Percentiles rank a stretch among this genome's conserved stretches.
Conservation (phyloP, 1,140 invertebrate genomes). For the Plectrocnemia conspersa region DNA sequence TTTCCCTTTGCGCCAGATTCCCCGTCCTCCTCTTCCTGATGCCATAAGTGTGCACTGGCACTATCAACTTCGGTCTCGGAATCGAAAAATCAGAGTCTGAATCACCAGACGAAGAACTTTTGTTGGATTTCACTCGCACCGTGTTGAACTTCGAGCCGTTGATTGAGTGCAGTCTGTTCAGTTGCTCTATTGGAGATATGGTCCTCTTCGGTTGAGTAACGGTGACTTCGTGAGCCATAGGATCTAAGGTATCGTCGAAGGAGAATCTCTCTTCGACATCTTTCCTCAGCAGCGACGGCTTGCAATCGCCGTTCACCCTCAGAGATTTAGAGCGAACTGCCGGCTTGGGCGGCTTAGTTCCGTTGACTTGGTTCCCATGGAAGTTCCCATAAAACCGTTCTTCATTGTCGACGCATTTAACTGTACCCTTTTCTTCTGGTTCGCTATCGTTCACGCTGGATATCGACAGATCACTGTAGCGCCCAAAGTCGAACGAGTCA, state of each 20-base stretch:
- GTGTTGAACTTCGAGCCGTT: slow-evolving; percentile 37
- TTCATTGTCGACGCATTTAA: slow-evolving; percentile 15
- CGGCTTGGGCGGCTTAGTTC: slow-evolving; percentile 30
- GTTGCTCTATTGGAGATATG: slow-evolving; percentile 49
- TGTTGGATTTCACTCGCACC: slow-evolving; percentile 50
- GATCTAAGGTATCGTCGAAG: slow-evolving; percentile 18
- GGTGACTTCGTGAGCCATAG: slow-evolving; percentile 39
- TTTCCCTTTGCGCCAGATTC: slow-evolving; percentile 52
- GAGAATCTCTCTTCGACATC: slow-evolving; percentile 21
- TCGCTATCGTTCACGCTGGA: slow-evolving; percentile 15
- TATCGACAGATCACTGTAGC: slow-evolving; percentile 5
- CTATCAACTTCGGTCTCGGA: slow-evolving; percentile 76
- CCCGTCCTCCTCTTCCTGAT: slow-evolving; percentile 72
- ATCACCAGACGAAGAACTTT: slow-evolving; percentile 47
- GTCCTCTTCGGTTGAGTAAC: slow-evolving; percentile 51
- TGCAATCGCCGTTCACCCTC: slow-evolving; percentile 50
- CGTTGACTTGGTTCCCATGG: slow-evolving; percentile 27
- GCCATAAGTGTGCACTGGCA: slow-evolving; percentile 81
- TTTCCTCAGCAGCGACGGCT: slow-evolving; percentile 38
- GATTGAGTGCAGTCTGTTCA: slow-evolving; percentile 45
- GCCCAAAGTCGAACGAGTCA: slow-evolving; percentile 7
- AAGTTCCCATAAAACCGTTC: slow-evolving; percentile 32
- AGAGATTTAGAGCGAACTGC: slow-evolving; percentile 51
- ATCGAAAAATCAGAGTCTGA: slow-evolving; percentile 68
- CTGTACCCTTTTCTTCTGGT: slow-evolving; percentile 10